Conservation (phyloP, 2,113 vertebrate genomes). For the Tyrannus savana region DNA sequence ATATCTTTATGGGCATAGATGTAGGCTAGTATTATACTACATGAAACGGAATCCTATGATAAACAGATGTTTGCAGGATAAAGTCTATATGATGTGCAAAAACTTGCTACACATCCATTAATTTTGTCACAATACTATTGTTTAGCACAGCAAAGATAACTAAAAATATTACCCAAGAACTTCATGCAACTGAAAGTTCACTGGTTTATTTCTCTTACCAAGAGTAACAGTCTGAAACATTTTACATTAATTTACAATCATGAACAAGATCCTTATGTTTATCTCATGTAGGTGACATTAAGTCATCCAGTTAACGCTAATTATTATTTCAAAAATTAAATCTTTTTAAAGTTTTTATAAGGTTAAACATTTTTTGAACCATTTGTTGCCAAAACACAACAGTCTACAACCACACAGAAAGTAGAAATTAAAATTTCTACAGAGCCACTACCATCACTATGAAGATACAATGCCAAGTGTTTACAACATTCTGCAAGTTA, state of each 20-base stretch:
- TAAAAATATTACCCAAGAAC: neutral
- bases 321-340: neutral
- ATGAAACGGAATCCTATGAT: neutral
- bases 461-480: constrained; percentile 16
- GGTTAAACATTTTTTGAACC: neutral
- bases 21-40: neutral
- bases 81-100: neutral
- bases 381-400: neutral
- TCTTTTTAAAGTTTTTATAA: neutral
- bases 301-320: neutral
- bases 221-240: constrained; percentile 28
- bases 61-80: neutral
- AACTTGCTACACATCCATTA: neutral
- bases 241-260: constrained; percentile 49
- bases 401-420: constrained; percentile 25
- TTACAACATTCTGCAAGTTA: neutral
- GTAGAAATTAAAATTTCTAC: constrained; percentile 47
- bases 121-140: neutral
- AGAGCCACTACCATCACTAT: neutral
- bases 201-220: constrained; percentile 57
- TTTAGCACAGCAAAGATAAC: neutral
- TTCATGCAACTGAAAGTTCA: constrained; percentile 38
- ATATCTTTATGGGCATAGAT: neutral
- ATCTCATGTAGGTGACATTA: neutral
- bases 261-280: neutral